Evolutionary conservation across 2,113 vertebrate species (phyloP).

Genomic region (Trogon surrucura): DNA sequence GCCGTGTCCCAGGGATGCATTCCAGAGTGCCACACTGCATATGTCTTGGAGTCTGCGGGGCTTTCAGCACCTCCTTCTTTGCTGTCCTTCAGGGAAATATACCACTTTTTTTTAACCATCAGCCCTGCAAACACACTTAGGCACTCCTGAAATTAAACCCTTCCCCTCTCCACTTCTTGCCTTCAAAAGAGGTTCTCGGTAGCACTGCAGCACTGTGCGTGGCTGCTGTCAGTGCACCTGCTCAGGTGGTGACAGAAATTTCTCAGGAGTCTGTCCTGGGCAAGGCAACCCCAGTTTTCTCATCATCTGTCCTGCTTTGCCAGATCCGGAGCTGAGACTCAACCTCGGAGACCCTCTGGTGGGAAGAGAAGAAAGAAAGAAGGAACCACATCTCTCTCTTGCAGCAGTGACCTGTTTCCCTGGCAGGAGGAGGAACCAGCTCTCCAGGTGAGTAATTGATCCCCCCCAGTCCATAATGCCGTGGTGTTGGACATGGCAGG

Average conservation of each 20-base stretch:
- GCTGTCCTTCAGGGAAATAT: background rate
- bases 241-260: background rate
- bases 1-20: too few species aligned
- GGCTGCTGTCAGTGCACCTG: background rate
- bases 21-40: background rate
- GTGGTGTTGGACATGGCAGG: background rate
- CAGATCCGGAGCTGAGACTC: background rate
- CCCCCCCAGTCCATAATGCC: fast-evolving
- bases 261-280: background rate
- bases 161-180: background rate
- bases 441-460: background rate
- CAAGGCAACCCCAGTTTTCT: background rate
- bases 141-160: background rate
- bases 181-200: background rate
- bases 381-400: background rate
- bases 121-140: background rate
- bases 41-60: background rate
- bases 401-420: background rate
- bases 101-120: background rate
- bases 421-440: background rate
- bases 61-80: background rate
- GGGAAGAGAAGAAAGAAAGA: background rate
- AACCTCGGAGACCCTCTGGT: background rate
- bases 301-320: background rate
- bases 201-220: fast-evolving